Evolutionary conservation across 2,113 vertebrate species (phyloP), one percentile per base, ranked within the genome.

Genomic region (Neomonachus schauinslandi): DNA sequence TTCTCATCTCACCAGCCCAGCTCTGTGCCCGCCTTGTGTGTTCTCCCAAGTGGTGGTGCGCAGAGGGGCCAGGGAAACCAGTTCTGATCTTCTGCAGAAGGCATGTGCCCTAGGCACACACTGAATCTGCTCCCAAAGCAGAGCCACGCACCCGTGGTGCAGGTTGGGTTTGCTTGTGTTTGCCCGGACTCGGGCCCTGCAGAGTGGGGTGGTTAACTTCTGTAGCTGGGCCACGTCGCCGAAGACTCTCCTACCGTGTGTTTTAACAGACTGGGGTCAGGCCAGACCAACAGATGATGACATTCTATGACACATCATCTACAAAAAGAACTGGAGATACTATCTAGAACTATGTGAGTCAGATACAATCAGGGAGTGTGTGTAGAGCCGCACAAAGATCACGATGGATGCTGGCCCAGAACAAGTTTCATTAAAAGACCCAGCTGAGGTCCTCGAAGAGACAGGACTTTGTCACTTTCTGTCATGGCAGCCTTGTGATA

Each of bases 111-210:
- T 5, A 1, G 24, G 42, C 33, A 49, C 16, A 4, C 6, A 53
- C 33, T 51, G 53, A n/a, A 46, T 28, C 6, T 0, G 1, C 4
- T 18, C 59, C 74, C 22, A 21, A 22, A 77, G 53, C 61, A 42
- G 42, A 24, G n/a, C 31, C 0, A 0, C 0, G 24, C 15, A 31
- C 69, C 31, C 1, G 5, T 4, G 18, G 42, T 15, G 24, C 49
- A 2, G 84, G 7, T 9, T 36, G 76, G 4, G 5, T n/a, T 0
- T 1, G 59, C 18, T 11, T 0, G 10, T 24, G 61, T n/a, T 55
- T 46, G 46, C 49, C 42, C 46, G 84, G 88, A 51, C 33, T 2
- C 0, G 0, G 49, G 39, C 22, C 53, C 59, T 15, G 2, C 24
- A 59, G 67, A 39, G 33, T 7, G 7, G 26, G 18, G 33, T 3